These are phyloP conservation scores for Erethizon dorsatum DNA, from an alignment of 2,797 vertebrate species.

Conservation along the genomic window DNA sequence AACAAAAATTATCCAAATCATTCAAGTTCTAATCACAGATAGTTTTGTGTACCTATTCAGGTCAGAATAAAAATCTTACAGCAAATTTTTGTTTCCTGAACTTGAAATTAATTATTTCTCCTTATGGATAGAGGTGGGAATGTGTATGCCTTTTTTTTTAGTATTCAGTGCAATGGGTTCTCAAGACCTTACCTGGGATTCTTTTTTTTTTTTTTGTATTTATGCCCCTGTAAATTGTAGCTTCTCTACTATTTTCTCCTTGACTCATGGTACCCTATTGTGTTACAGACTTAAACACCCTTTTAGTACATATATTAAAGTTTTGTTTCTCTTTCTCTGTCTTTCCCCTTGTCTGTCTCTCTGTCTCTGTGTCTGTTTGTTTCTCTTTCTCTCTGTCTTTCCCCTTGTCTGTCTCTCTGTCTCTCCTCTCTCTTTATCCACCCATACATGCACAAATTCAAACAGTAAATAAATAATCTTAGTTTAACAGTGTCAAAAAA, in stretches of 20 bases:
- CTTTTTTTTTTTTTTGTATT: background rate
- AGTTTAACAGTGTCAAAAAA: background rate
- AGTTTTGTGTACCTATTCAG: background rate
- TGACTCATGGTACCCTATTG: background rate
- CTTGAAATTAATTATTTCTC: background rate
- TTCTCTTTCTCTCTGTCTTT: background rate
- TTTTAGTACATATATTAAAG: background rate
- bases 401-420: background rate
- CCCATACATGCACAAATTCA: background rate
- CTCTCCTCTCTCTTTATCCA: background rate
- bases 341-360: background rate
- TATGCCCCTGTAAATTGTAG: background rate
- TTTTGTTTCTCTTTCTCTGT: constrained; percentile 24
- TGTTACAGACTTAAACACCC: background rate
- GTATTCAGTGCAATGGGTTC: background rate
- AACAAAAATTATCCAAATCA: constrained; percentile 8
- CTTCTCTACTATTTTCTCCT: background rate
- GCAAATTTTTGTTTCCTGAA: constrained; percentile 45
- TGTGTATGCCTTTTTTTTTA: background rate
- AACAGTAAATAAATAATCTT: background rate
- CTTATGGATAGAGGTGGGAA: background rate
- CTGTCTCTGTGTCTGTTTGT: constrained; percentile 17
- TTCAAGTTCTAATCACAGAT: constrained; percentile 22
- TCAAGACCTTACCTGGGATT: background rate
- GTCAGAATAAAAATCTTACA: constrained; percentile 36